phyloP scores from a whole-genome alignment of 2,797 vertebrate genomes.

The Fistularia tabacaria region DNA sequence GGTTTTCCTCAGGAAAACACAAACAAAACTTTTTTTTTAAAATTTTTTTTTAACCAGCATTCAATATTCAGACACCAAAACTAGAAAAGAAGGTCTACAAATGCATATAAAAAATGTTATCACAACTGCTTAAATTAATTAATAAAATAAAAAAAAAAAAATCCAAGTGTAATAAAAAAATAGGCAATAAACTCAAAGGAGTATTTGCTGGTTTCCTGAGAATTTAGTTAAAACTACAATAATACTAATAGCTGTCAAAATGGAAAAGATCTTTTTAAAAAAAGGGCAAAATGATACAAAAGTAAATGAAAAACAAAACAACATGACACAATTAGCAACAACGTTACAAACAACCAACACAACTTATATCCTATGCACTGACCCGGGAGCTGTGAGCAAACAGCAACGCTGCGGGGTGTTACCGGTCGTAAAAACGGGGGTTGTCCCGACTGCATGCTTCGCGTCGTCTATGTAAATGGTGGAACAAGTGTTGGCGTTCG shows the following conservation, averaged over 20 bases:
- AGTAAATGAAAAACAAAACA: constrained; percentile 7
- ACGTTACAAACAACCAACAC: neutral
- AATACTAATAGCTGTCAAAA: constrained; percentile 45
- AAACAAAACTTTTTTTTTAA: neutral
- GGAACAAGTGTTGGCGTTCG: no score
- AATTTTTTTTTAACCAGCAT: constrained; percentile 40
- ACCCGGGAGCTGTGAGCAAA: neutral
- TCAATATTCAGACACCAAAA: constrained; percentile 50
- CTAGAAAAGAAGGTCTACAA: constrained; percentile 48
- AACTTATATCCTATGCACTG: constrained; percentile 7
- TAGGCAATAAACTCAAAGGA: constrained; percentile 48
- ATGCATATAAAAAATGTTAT: constrained; percentile 57
- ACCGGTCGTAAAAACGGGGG: no score
- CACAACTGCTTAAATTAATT: constrained; percentile 52
- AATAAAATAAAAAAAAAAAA: constrained; percentile 45
- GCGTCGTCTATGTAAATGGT: no score
- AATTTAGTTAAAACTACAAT: constrained; percentile 33
- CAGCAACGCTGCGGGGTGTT: no score
- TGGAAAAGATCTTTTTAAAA: constrained; percentile 11
- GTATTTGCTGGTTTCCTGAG: constrained; percentile 71
- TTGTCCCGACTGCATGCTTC: no score
- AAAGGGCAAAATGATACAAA: constrained; percentile 16
- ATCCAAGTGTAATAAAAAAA: constrained; percentile 32
- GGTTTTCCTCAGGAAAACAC: constrained; percentile 28
- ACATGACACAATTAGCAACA: constrained; percentile 6